These are phyloP conservation scores for Abrostola tripartita DNA, from an alignment of 2,888 invertebrate genomes.

Conservation along the genomic window DNA sequence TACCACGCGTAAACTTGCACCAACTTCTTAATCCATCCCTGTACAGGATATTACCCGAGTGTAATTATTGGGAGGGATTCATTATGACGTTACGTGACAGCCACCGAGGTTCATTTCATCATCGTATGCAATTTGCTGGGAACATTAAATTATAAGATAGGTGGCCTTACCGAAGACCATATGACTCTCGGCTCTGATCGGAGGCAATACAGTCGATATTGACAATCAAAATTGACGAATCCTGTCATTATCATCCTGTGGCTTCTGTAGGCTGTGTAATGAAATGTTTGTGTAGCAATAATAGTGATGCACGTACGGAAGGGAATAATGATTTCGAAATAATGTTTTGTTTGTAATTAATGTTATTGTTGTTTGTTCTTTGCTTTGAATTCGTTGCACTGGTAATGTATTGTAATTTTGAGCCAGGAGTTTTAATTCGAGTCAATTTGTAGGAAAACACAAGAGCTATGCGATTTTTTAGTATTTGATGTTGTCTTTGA, in stretches of 20 bases:
- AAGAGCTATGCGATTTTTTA: neutral
- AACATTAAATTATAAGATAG: conserved; percentile 70
- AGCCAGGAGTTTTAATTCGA: neutral
- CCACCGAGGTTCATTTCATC: conserved; percentile 67
- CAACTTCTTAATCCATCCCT: conserved; percentile 52
- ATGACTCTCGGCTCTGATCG: conserved; percentile 53
- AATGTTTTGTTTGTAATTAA: conserved; percentile 19
- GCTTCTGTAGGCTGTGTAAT: conserved; percentile 62
- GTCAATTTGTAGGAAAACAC: neutral
- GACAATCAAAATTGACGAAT: conserved; percentile 42
- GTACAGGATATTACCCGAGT: conserved; percentile 71
- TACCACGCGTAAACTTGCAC: conserved; percentile 13
- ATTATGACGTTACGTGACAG: conserved; percentile 84
- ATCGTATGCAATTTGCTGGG: conserved; percentile 72
- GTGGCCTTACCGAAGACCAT: conserved; percentile 54
- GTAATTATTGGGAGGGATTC: conserved; percentile 81
- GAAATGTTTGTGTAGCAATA: conserved; percentile 62
- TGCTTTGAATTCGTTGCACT: neutral
- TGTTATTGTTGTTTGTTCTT: conserved; percentile 9
- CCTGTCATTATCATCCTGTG: conserved; percentile 44
- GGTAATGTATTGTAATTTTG: neutral
- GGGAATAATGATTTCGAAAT: conserved; percentile 33
- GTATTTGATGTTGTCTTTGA: no score
- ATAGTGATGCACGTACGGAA: conserved; percentile 34
- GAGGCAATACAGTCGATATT: conserved; percentile 56